Base-by-base conservation (phyloP, 2,113 vertebrate genomes). In the Catharus bicknelli region DNA sequence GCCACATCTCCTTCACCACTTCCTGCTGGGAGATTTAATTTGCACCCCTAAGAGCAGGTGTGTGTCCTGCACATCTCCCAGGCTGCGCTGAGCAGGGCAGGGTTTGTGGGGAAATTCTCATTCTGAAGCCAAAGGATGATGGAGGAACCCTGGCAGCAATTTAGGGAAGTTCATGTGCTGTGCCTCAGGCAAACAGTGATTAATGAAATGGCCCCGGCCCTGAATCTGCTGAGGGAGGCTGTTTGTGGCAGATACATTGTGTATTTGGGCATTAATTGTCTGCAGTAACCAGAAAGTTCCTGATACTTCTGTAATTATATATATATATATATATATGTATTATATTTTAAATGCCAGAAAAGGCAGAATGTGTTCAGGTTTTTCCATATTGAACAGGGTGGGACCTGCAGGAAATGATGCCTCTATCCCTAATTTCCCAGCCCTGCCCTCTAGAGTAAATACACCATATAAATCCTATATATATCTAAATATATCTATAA, bases 151-250 rank as follows among this genome's bases (percentile, higher is more conserved):
- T 90, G 91, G 82, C 82, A 86, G 93, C 57, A 53, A 61, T 76
- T 84, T 64, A 40, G 66, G 87, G 50, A 32, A 73, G 67, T 89
- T 94, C 81, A 9, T 66, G 64, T 69, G 77, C 93, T 50, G 58
- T 50, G 91, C 95, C 93, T 95, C 72, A 27, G 92, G 93, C 94
- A 82, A 89, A 70, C 48, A 21, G 69, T 96, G 91, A 92, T 94
- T 90, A 83, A 91, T 83, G 93, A 45, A 90, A 91, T 29, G 61
- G 85, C 43, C 30, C 38, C 8, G 11, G 59, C 92, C 75, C 82
- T 83, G 27, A 73, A 84, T 85, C 62, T 95, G 87, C 93, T 82
- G 94, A 94, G 84, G 50, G 85, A 68, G 50, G 87, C 90, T 85
- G 38, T 69, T 90, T 87, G 23, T 89, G 90, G 84, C 94, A 90